Percentiles rank a stretch among this genome's conserved stretches.
Evolutionary conservation across 2,797 vertebrate genomes (phyloP).

Genomic region (Euphonia xanthogaster): DNA sequence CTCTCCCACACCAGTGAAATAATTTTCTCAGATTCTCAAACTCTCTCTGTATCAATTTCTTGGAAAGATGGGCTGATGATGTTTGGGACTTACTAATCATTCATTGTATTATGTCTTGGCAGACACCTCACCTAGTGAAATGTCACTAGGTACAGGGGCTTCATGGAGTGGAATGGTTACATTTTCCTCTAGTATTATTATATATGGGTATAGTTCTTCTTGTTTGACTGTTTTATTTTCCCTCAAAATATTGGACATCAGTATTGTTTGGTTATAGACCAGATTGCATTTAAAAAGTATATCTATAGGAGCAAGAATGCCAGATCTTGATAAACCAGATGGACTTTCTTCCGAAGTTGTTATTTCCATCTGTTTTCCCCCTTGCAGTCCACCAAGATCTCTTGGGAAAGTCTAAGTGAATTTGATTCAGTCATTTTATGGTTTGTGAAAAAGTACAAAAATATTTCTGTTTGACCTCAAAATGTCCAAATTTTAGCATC

Average conservation of each 20-base stretch:
- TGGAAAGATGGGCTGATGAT: background rate
- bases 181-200: background rate
- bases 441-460: background rate
- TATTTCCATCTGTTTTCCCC: background rate
- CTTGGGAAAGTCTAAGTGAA: background rate
- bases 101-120: background rate
- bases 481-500: slow-evolving; percentile 12
- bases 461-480: slow-evolving; percentile 21
- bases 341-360: background rate
- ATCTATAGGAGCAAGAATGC: background rate
- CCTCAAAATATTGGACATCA: background rate
- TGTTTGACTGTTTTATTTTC: background rate
- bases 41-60: background rate
- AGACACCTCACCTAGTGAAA: background rate
- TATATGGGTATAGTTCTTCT: background rate
- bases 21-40: background rate
- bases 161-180: background rate
- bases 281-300: background rate
- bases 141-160: background rate
- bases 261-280: background rate
- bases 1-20: background rate
- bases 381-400: background rate
- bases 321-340: background rate
- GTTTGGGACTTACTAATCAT: background rate
- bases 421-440: background rate